Evolutionary conservation across 2,797 vertebrate genomes (phyloP).

Genomic region (Alca torda): DNA sequence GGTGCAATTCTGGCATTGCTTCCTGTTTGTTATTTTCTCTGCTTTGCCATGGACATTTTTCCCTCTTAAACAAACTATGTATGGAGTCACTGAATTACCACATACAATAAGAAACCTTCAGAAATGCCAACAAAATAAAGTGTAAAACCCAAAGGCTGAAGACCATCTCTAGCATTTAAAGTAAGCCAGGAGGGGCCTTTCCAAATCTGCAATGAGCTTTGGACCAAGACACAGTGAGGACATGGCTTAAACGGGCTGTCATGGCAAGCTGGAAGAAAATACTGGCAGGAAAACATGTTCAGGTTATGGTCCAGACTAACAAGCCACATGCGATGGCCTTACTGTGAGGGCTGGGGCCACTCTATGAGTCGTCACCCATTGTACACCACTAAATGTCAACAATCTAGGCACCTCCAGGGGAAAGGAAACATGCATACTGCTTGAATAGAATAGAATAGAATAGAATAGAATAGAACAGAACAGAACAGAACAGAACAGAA

Average conservation of each 20-base stretch:
- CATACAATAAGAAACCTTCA: constrained; percentile 2
- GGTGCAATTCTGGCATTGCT: neutral
- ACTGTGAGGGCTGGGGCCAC: neutral
- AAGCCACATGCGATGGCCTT: neutral
- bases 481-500: neutral
- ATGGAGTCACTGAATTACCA: neutral
- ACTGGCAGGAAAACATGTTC: neutral
- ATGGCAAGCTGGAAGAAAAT: neutral
- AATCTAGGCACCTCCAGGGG: neutral
- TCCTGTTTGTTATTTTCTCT: constrained; percentile 23
- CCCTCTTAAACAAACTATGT: neutral
- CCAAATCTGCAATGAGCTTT: neutral
- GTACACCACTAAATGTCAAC: neutral
- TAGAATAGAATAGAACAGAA: neutral
- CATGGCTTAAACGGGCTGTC: neutral
- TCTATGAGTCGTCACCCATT: neutral
- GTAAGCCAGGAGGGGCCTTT: neutral
- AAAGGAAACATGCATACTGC: neutral
- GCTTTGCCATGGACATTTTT: constrained; percentile 9
- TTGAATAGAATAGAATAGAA: neutral
- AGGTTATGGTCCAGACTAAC: neutral
- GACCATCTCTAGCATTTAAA: neutral
- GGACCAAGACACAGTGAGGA: neutral
- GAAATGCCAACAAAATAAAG: neutral
- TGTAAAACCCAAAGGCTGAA: neutral